phyloP scores from a whole-genome alignment of 2,797 vertebrate genomes.

The Sorex maritimensis region DNA sequence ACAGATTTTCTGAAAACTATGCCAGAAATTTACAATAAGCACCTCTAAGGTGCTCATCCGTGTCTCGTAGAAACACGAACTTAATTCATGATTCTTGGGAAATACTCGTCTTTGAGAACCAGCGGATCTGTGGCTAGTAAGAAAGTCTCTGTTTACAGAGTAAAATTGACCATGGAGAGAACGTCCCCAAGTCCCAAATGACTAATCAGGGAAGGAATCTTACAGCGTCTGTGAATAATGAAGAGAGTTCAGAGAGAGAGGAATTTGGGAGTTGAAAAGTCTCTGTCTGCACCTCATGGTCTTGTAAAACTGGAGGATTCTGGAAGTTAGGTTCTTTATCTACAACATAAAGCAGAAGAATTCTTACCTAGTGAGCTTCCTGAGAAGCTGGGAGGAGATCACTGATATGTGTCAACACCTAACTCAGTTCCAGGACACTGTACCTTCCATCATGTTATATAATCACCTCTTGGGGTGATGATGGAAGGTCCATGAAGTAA shows the following conservation, averaged over 20 bases:
- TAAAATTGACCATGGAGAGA: constrained; percentile 15
- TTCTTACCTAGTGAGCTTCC: constrained; percentile 53
- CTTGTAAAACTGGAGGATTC: not conserved
- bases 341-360: constrained; percentile 40
- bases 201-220: constrained; percentile 28
- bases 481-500: not conserved
- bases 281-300: not conserved
- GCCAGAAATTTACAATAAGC: not conserved
- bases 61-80: constrained; percentile 28
- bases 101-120: not conserved
- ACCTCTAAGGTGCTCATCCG: not conserved
- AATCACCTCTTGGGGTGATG: not conserved
- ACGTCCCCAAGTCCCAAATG: not conserved
- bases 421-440: not conserved
- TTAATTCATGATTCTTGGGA: constrained; percentile 7
- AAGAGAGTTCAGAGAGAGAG: not conserved
- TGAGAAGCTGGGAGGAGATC: constrained; percentile 10
- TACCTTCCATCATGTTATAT: constrained; percentile 52
- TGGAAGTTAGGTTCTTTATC: constrained; percentile 44
- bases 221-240: not conserved
- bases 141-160: constrained; percentile 28
- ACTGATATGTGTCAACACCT: constrained; percentile 2
- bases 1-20: constrained; percentile 3
- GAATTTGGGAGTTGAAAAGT: not conserved
- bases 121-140: not conserved